A percentile compares a stretch with the other conserved stretches of the same genome.
Evolutionary conservation across 2,113 vertebrate genomes (phyloP).

Genomic region (Dicentrarchus labrax): DNA sequence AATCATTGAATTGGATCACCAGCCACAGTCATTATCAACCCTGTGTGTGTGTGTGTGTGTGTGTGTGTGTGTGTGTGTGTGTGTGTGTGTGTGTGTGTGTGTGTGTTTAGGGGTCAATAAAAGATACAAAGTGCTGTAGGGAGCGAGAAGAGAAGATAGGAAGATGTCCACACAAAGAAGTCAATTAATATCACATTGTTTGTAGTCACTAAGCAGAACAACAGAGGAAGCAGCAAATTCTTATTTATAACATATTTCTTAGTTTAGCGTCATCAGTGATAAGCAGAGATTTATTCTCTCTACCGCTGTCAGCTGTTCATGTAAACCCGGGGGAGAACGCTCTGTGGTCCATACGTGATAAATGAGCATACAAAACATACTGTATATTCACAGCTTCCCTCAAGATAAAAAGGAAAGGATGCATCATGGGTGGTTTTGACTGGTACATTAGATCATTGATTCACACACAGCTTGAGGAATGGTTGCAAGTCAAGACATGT

Average conservation of each 20-base stretch:
- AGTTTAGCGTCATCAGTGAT: slow-evolving; percentile 13
- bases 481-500: slow-evolving; percentile 31
- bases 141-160: slow-evolving; percentile 10
- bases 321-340: slow-evolving; percentile 10
- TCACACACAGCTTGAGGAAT: slow-evolving; percentile 37
- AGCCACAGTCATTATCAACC: slow-evolving; percentile 54
- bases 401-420: slow-evolving; percentile 16
- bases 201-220: slow-evolving; percentile 10
- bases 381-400: slow-evolving; percentile 21
- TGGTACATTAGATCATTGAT: slow-evolving; percentile 51
- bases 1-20: slow-evolving; percentile 54
- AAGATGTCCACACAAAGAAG: slow-evolving; percentile 28
- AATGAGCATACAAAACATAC: slow-evolving; percentile 26
- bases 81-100: not conserved
- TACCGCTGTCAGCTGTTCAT: slow-evolving; percentile 3
- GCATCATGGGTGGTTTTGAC: slow-evolving; percentile 24
- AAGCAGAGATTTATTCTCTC: slow-evolving; percentile 36
- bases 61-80: slow-evolving; percentile 10
- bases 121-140: slow-evolving; percentile 35
- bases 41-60: not conserved
- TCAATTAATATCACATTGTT: slow-evolving; percentile 53
- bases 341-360: slow-evolving; percentile 17
- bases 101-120: not conserved
- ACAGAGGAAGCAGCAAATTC: not conserved
- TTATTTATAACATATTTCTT: not conserved